Evolutionary conservation across 2,888 invertebrate genomes (phyloP), one percentile per base, ranked within the genome.

Genomic region (Pseudococcus longispinus): DNA sequence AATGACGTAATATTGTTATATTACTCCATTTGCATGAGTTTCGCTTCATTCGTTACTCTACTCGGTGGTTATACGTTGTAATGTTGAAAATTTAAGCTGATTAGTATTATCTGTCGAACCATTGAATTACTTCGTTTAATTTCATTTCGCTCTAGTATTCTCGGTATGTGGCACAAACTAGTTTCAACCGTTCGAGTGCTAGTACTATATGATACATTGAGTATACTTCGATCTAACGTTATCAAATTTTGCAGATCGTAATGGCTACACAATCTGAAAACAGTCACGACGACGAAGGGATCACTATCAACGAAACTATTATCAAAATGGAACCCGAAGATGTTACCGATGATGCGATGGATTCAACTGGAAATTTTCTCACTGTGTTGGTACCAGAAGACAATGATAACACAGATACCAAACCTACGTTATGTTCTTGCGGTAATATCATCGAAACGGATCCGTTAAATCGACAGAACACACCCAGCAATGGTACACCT

Each of bases 271-370:
- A n/a, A 42, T 42, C 20, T n/a, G 15, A 42, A 42, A 80, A 42
- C 42, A 42, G 4, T 80, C 20, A 26, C 26, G 80, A 26, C 26
- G 80, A 77, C 13, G 86, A 77, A 13, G 86, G 86, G 11, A 86
- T 86, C 13, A 80, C 55, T 4, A 80, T 86, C 13, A 86, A 55
- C n/a, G 86, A 86, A 32, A 86, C 86, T 15, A 44, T 80, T 9
- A 86, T 86, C 15, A 86, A 86, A 86, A 77, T 86, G 51, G 86
- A 86, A 80, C 86, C 86, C 0, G 46, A 77, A 86, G 86, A 86
- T 2, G 80, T 29, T 32, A 18, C 55, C 20, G 86, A 77, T 0
- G 15, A 80, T n/a, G 9, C 29, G 15, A 32, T 80, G 23, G 80
- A 86, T 15, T n/a, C 29, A 1, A 80, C 86, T 13, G 86, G 86